Conservation (phyloP, 2,797 vertebrate genomes). For the Spinus pinus region DNA sequence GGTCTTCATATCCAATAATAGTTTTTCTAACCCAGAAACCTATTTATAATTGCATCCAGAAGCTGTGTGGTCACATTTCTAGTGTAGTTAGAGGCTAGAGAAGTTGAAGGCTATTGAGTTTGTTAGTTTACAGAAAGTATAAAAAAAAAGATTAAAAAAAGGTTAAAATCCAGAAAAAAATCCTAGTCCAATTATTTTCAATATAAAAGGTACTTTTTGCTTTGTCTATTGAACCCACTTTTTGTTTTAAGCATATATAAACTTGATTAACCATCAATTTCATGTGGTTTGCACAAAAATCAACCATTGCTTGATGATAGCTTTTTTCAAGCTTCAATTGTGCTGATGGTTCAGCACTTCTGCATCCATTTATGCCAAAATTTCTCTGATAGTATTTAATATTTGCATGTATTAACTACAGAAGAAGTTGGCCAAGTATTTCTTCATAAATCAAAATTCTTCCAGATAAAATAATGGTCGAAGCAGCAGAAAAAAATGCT, state of each 20-base stretch:
- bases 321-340: background rate
- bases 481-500: background rate
- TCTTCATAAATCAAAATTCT: background rate
- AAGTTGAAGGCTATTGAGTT: background rate
- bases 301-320: background rate
- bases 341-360: background rate
- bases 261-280: background rate
- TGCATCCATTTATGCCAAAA: background rate
- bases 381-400: background rate
- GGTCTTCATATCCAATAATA: background rate
- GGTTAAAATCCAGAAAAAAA: background rate
- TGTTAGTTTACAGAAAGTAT: background rate
- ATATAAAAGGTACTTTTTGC: background rate
- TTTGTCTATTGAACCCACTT: fast-evolving
- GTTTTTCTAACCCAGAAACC: background rate
- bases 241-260: background rate
- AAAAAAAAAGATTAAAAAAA: background rate
- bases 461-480: background rate
- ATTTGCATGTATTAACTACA: background rate
- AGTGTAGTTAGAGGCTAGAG: background rate
- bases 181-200: background rate
- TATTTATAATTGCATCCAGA: background rate
- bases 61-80: background rate
- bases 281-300: background rate
- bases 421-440: background rate